Base-by-base conservation (phyloP, 2,888 invertebrate species). In the Drosophila lutescens region DNA sequence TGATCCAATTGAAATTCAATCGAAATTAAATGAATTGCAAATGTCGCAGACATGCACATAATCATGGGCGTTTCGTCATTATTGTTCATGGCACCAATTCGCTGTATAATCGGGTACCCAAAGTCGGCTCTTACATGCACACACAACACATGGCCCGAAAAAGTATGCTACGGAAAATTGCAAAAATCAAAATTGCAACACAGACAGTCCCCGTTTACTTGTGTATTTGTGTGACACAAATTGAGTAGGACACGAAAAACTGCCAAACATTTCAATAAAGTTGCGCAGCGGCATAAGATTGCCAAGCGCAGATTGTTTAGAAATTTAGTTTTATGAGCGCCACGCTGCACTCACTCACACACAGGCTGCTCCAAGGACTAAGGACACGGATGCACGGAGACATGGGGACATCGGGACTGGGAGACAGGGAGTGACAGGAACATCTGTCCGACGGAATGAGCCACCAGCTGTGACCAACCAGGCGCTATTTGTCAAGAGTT, bases 291-390 rank as follows among this genome's bases (percentile, higher is more conserved):
- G 41, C 74, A 79, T 60, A 79, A 84, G 83, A 84, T 84, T 86
- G 83, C 83, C 83, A 84, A 85, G 81, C 87, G 83, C 87, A 84
- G 83, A 84, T 86, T 84, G 83, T 84, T 84, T 84, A 86, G 85
- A 84, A 86, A 84, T 84, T 81, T 86, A 81, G 83, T 81, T 86
- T 81, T 84, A 86, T 86, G 79, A 80, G 86, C 56, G 49, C 41
- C 63, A 57, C 59, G 59, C 65, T 72, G 70, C 72, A 69, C 66
- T 59, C 56, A 63, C 71, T 50, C 44, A 57, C 56, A 69, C 38
- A 66, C 20, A 13, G 12, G 6, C 69, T 5, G 46, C 26, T n/a
- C 46, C 75, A 30, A 80, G 75, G 59, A 78, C 70, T 70, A 69
- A 43, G 54, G 49, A 40, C 26, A 17, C 43, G 49, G 54, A 47